A percentile compares a stretch with the other conserved stretches of the same genome.
Conservation (phyloP, 2,888 invertebrate species). For the Germaria angustata region DNA sequence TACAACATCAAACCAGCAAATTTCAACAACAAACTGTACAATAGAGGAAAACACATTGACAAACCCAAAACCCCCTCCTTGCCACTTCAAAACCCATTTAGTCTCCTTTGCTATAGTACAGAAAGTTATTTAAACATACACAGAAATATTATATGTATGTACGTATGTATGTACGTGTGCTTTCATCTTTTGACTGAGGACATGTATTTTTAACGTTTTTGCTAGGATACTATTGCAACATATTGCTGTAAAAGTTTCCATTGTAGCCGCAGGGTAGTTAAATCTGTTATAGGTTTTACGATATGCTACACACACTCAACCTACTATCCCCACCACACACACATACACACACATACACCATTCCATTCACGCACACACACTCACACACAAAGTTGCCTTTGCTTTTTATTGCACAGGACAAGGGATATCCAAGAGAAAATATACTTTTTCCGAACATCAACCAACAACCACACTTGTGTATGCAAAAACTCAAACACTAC, state of each 20-base stretch:
- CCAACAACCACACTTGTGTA: not conserved
- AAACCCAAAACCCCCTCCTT: not conserved
- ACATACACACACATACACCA: not conserved
- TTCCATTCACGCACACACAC: no score
- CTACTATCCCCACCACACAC: not conserved
- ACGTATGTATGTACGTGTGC: no score
- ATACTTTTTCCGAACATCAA: conserved; percentile 34
- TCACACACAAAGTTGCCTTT: conserved; percentile 34
- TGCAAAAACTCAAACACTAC: conserved; percentile 46
- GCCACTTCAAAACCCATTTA: conserved; percentile 5
- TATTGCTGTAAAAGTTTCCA: conserved; percentile 68
- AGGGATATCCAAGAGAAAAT: conserved; percentile 63
- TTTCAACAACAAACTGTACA: conserved; percentile 45
- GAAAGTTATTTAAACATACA: conserved; percentile 56
- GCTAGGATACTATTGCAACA: conserved; percentile 67
- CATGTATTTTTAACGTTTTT: conserved; percentile 61
- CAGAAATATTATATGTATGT: no score
- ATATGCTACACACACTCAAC: conserved; percentile 43
- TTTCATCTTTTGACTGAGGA: conserved; percentile 62
- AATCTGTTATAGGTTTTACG: conserved; percentile 63
- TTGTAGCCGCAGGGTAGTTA: conserved; percentile 68
- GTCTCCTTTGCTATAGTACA: conserved; percentile 35
- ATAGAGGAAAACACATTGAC: not conserved
- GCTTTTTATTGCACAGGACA: conserved; percentile 65
- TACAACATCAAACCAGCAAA: conserved; percentile 42